Conservation (phyloP, 1,140 invertebrate genomes). For the Himalopsyche phryganea region DNA sequence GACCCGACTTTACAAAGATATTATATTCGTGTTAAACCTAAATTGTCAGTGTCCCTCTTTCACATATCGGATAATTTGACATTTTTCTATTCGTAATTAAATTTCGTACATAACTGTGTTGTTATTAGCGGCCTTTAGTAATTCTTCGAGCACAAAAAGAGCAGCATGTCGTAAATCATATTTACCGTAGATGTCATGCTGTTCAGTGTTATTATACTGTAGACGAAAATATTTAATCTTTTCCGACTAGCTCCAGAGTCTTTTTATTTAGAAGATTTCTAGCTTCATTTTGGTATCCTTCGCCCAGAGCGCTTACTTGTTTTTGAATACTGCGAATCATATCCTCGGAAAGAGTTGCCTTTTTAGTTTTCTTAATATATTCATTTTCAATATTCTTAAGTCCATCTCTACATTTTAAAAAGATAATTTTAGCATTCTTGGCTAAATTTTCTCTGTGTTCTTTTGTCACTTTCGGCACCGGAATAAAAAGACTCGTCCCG, state of each 20-base stretch:
- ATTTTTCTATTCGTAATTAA: no score
- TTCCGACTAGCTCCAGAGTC: conserved; percentile 63
- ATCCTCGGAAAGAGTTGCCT: conserved; percentile 65
- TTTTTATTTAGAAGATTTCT: conserved; percentile 66
- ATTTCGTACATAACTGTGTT: no score
- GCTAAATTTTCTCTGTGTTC: conserved; percentile 84
- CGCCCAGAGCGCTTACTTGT: conserved; percentile 64
- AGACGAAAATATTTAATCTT: conserved; percentile 15
- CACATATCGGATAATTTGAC: no score
- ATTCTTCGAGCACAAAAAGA: no score
- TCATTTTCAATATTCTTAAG: conserved; percentile 78
- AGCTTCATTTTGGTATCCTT: conserved; percentile 63
- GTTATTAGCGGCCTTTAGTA: no score
- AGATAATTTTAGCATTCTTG: conserved; percentile 82
- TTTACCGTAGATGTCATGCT: no score
- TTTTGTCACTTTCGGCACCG: conserved; percentile 87
- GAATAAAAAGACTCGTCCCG: conserved; percentile 82
- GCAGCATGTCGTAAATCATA: no score
- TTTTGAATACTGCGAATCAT: conserved; percentile 60
- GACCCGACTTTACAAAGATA: no score
- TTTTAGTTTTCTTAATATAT: conserved; percentile 64
- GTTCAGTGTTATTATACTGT: no score
- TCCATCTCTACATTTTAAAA: conserved; percentile 72
- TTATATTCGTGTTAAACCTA: no score
- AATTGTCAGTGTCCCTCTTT: no score